A percentile compares a stretch with the other conserved stretches of the same genome.
Evolutionary conservation across 2,797 vertebrate genomes (phyloP).

Genomic region (Protonibea diacanthus): DNA sequence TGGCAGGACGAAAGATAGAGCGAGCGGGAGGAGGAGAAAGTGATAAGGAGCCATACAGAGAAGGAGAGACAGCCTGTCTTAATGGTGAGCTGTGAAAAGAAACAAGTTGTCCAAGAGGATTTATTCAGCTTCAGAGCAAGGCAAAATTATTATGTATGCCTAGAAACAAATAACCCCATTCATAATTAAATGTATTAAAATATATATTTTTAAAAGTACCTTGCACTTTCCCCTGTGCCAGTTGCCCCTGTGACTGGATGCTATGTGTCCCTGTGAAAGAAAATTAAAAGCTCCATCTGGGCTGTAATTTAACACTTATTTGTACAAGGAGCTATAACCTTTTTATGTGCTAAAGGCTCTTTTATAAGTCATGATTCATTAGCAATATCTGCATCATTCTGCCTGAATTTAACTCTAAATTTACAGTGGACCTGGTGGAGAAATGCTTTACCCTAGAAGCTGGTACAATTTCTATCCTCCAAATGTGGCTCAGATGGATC

Average conservation of each 20-base stretch:
- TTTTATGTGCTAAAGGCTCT: background rate
- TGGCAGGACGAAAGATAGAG: slow-evolving; percentile 47
- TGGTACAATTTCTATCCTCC: background rate
- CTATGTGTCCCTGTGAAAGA: slow-evolving; percentile 3
- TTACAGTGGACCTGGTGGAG: background rate
- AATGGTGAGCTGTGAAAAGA: slow-evolving; percentile 43
- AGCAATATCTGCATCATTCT: background rate
- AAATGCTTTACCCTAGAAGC: background rate
- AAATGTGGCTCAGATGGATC: slow-evolving; percentile 21
- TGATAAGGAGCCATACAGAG: slow-evolving; percentile 36
- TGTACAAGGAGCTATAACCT: slow-evolving; percentile 12
- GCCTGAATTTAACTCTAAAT: background rate
- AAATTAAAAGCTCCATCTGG: slow-evolving; percentile 8
- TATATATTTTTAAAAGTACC: background rate
- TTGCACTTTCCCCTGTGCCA: background rate
- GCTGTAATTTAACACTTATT: slow-evolving; percentile 15
- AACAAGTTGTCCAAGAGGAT: slow-evolving; percentile 47
- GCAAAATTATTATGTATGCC: background rate
- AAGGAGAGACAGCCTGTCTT: slow-evolving; percentile 47
- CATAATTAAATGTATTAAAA: background rate
- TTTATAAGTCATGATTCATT: slow-evolving; percentile 16
- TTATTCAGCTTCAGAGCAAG: slow-evolving; percentile 18
- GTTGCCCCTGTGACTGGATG: background rate
- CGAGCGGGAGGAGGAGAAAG: slow-evolving; percentile 25
- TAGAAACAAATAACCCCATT: background rate